Percentiles rank a stretch among this genome's conserved stretches.
Evolutionary conservation across 2,113 vertebrate species (phyloP).

Genomic region (Glaucomys volans): DNA sequence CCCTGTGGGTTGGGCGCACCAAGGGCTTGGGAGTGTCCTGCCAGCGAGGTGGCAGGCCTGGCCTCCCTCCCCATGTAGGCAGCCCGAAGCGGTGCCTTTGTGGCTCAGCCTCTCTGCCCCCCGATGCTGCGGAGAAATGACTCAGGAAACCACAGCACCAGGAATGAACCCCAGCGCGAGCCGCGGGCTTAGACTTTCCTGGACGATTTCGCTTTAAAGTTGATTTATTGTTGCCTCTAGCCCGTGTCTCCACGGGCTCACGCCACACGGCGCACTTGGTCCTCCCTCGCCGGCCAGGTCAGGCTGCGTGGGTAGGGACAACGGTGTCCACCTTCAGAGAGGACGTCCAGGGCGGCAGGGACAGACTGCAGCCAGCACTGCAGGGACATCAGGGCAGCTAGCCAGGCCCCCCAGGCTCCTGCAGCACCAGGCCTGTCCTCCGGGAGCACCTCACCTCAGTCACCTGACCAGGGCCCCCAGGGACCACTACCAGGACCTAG

Average conservation of each 20-base stretch:
- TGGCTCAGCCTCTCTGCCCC: not conserved
- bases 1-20: not conserved
- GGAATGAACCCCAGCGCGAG: rapidly evolving
- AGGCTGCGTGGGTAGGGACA: not conserved
- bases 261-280: not conserved
- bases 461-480: rapidly evolving
- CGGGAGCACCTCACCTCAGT: rapidly evolving
- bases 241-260: not conserved
- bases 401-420: rapidly evolving
- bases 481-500: no score
- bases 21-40: not conserved
- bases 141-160: not conserved
- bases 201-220: not conserved
- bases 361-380: not conserved
- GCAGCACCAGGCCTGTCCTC: no score
- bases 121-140: not conserved
- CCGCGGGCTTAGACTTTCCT: rapidly evolving
- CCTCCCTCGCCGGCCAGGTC: not conserved
- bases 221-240: rapidly evolving
- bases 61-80: rapidly evolving
- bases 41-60: rapidly evolving
- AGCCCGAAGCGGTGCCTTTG: not conserved
- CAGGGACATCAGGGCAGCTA: not conserved
- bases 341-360: not conserved
- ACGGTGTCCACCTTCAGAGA: rapidly evolving